Base-by-base conservation (phyloP, 2,113 vertebrate genomes). In the Monarcha castaneiventris region DNA sequence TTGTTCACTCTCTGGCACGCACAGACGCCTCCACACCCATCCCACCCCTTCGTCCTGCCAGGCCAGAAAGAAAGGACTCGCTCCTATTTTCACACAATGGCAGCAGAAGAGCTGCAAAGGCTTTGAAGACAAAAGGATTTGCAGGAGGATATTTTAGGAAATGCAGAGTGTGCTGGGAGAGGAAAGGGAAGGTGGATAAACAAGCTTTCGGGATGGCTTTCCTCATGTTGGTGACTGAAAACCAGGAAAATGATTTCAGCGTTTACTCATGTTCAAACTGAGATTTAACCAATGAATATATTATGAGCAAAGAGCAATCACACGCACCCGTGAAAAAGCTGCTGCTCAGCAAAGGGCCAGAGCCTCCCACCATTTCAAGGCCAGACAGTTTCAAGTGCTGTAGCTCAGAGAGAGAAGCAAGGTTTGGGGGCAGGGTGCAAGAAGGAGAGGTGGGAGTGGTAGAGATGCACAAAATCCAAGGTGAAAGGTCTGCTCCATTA, bases 1-100 rank as follows among this genome's bases (percentile, higher is more conserved):
- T 93, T 91, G 76, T 89, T 95, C 86, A 16, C 89, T 91, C 73
- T 77, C 89, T 92, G 95, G 95, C 84, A 76, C 0, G 12, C 52
- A 90, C 54, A 74, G 62, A 29, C 35, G 17, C 68, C 93, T 90
- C 91, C 93, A 67, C 86, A 85, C 94, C 90, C 95, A 44, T 67
- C 92, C 92, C 89, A 84, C 55, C 94, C 95, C 76, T 68, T 4
- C 48, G 1, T 77, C 86, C 91, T 59, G 68, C 89, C 91, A 33
- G 91, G 51, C 75, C 69, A 91, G 49, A 76, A 26, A 46, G 67
- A 92, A 32, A 75, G 73, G 55, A 64, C 90, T 84, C 2, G 3
- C 80, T 93, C 78, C 37, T 69, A 0, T 79, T 86, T 48, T 58
- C 75, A 75, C 74, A 74, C 67, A 91, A 83, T 41, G 69, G 20